Conservation (phyloP, 2,113 vertebrate species). For the Phaetusa simplex region DNA sequence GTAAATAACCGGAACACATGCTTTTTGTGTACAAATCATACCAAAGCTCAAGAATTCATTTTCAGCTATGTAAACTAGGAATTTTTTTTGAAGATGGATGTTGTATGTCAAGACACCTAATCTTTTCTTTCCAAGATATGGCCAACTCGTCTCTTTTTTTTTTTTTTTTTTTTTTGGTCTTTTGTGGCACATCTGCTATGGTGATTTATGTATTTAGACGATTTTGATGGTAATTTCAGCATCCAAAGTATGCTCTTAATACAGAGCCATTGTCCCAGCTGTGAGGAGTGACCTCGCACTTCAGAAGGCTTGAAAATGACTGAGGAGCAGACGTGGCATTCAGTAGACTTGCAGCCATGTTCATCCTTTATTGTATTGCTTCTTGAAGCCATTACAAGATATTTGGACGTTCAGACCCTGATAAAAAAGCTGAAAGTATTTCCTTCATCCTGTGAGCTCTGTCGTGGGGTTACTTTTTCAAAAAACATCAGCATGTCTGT, state of each 20-base stretch:
- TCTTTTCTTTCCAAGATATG: not conserved
- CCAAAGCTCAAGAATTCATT: not conserved
- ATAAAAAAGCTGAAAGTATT: not conserved
- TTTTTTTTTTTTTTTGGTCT: not conserved
- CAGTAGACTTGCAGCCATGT: accelerated
- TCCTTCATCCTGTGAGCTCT: accelerated
- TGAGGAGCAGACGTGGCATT: not conserved
- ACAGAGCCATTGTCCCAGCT: not conserved
- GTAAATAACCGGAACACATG: not conserved
- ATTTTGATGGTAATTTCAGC: not conserved
- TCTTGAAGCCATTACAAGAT: accelerated
- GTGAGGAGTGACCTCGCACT: not conserved
- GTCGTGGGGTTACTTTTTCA: accelerated
- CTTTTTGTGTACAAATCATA: not conserved
- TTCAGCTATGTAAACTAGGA: not conserved
- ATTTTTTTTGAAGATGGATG: not conserved
- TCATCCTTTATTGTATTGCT: not conserved
- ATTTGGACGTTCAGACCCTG: accelerated
- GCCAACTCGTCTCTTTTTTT: not conserved
- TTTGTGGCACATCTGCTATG: not conserved
- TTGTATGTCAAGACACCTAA: not conserved
- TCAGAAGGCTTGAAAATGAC: not conserved
- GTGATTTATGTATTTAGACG: not conserved
- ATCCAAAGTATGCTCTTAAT: accelerated
- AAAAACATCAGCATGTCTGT: accelerated